Evolutionary conservation across 2,888 invertebrate species (phyloP).

Genomic region (Zelleria hepariella): DNA sequence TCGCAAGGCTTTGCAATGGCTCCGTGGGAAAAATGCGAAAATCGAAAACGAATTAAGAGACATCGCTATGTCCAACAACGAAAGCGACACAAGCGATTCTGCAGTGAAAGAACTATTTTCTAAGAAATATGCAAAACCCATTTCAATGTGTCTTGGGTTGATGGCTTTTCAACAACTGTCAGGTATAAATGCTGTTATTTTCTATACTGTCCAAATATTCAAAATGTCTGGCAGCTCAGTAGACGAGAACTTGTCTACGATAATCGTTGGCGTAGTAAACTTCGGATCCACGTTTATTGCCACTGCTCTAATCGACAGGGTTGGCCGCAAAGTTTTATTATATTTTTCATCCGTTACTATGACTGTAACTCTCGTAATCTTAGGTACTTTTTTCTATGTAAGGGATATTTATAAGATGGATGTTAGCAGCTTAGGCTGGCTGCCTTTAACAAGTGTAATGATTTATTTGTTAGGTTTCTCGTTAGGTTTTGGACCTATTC

Average conservation of each 20-base stretch:
- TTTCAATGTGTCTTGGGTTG: constrained; percentile 86
- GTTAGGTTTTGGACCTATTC: constrained; percentile 86
- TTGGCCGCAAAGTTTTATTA: constrained; percentile 89
- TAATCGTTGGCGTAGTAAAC: constrained; percentile 91
- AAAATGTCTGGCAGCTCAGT: constrained; percentile 86
- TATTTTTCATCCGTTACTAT: constrained; percentile 87
- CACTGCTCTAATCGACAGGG: constrained; percentile 86
- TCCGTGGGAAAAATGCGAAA: constrained; percentile 84
- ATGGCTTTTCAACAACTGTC: constrained; percentile 97
- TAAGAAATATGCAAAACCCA: constrained; percentile 81
- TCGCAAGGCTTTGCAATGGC: constrained; percentile 83
- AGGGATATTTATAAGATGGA: constrained; percentile 52
- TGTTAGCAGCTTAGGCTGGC: constrained; percentile 77
- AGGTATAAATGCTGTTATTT: constrained; percentile 96
- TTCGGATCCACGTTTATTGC: constrained; percentile 92
- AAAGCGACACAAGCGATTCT: constrained; percentile 75
- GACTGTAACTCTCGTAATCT: constrained; percentile 78
- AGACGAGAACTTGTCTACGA: constrained; percentile 83
- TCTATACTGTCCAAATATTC: constrained; percentile 93
- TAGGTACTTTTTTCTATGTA: constrained; percentile 86
- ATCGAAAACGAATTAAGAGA: constrained; percentile 84
- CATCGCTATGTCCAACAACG: constrained; percentile 78
- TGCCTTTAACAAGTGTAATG: constrained; percentile 85
- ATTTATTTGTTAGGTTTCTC: constrained; percentile 90
- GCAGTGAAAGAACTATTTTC: constrained; percentile 77